phyloP scores from a whole-genome alignment of 2,888 invertebrate species.

The Metallyticus violacea region DNA sequence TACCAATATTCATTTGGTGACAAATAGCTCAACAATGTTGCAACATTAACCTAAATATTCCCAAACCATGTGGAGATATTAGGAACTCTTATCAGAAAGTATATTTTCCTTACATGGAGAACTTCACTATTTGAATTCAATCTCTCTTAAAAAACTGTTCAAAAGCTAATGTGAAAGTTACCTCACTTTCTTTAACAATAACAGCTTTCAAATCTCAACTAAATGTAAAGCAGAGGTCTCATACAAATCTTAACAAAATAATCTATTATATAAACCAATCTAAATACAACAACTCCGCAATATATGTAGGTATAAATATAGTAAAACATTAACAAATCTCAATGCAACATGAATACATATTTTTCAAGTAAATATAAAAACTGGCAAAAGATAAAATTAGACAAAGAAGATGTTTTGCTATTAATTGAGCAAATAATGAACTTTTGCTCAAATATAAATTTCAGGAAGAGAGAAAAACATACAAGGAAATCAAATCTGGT shows the following conservation, averaged over 20 bases:
- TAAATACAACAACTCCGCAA: constrained; percentile 1
- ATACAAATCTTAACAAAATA: constrained; percentile 17
- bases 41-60: constrained; percentile 16
- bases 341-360: not conserved
- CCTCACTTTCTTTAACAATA: constrained; percentile 3
- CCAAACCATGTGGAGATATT: constrained; percentile 11
- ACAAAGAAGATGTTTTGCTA: not conserved
- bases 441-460: not conserved
- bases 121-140: not conserved
- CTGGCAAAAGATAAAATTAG: not conserved
- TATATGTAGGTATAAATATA: not conserved
- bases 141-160: not conserved
- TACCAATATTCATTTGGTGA: not conserved
- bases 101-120: constrained; percentile 4
- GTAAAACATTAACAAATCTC: not conserved
- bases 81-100: constrained; percentile 15
- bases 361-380: not conserved
- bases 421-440: not conserved
- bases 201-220: constrained; percentile 1
- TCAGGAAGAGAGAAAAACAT: not conserved
- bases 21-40: not conserved
- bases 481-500: not conserved
- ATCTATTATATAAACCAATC: constrained; percentile 1
- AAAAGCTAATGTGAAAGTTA: not conserved
- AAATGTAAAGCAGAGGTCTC: constrained; percentile 7